A percentile compares a stretch with the other conserved stretches of the same genome.
These are phyloP conservation scores for Danaus chrysippus DNA, from an alignment of 2,888 invertebrate genomes.

Conservation along the genomic window DNA sequence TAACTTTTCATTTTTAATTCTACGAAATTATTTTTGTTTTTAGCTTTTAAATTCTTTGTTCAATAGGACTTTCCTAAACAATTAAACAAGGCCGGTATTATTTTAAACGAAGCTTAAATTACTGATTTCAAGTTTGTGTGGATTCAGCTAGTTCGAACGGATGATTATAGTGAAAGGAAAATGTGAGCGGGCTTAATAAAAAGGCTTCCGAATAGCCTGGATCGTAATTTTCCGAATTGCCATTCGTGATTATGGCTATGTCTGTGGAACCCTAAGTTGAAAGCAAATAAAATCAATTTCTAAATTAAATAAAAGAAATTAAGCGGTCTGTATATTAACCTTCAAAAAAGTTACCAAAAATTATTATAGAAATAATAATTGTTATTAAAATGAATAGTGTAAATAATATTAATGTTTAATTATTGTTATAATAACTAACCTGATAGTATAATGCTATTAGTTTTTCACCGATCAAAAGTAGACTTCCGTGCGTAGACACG, in stretches of 20 bases:
- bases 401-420: too few relatives aligned
- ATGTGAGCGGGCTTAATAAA: conserved; percentile 11
- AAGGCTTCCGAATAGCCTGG: conserved; percentile 5
- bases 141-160: conserved; percentile 15
- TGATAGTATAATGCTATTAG: conserved; percentile 61
- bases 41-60: too few relatives aligned
- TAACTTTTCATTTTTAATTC: too few relatives aligned
- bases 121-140: conserved; percentile 9
- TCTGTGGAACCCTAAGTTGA: neutral
- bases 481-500: conserved; percentile 56
- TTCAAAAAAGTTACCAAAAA: too few relatives aligned
- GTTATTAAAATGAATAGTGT: neutral
- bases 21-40: too few relatives aligned
- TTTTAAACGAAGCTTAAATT: neutral
- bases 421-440: conserved; percentile 37
- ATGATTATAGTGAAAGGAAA: conserved; percentile 11
- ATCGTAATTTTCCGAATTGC: conserved; percentile 1
- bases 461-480: conserved; percentile 58
- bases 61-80: too few relatives aligned
- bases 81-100: neutral
- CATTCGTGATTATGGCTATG: neutral
- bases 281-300: neutral
- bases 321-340: neutral
- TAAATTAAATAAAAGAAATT: neutral
- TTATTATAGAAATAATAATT: neutral